These are phyloP conservation scores for Ceriagrion tenellum DNA, from an alignment of 2,888 invertebrate genomes.

Conservation along the genomic window DNA sequence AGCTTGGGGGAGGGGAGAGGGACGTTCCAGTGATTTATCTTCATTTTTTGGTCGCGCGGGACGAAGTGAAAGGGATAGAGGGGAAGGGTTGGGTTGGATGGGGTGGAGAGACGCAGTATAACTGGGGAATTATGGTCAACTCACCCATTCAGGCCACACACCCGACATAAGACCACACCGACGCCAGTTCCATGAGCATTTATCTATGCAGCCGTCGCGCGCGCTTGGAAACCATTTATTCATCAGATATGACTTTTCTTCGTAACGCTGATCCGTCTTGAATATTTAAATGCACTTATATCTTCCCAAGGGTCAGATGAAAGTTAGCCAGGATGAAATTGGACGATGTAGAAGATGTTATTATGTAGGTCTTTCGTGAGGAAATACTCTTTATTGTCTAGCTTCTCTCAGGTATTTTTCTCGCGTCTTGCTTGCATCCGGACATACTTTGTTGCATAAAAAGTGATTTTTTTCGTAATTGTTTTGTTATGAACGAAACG, in stretches of 20 bases:
- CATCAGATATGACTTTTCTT: neutral
- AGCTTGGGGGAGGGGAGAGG: neutral
- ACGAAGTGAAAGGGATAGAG: neutral
- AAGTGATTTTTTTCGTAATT: too few species aligned
- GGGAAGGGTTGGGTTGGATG: neutral
- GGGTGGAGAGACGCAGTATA: neutral
- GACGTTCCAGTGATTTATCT: slow-evolving; percentile 5
- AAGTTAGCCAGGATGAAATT: neutral
- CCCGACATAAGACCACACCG: neutral
- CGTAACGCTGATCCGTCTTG: neutral
- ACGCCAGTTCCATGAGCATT: neutral
- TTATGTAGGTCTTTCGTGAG: too few species aligned
- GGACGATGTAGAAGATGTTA: too few species aligned
- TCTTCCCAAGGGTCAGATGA: neutral
- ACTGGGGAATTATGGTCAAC: neutral
- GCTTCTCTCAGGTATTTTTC: too few species aligned
- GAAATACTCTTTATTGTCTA: too few species aligned
- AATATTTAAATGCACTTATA: neutral
- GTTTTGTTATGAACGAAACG: too few species aligned
- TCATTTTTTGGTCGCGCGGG: neutral
- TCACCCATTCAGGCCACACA: neutral
- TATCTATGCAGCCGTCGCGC: neutral
- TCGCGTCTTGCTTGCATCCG: too few species aligned
- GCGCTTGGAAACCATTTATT: neutral
- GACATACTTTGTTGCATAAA: too few species aligned